Evolutionary conservation across 37 sponge, comb jelly and placozoan species (phyloP).

Genomic region (Haliclona indistincta): DNA sequence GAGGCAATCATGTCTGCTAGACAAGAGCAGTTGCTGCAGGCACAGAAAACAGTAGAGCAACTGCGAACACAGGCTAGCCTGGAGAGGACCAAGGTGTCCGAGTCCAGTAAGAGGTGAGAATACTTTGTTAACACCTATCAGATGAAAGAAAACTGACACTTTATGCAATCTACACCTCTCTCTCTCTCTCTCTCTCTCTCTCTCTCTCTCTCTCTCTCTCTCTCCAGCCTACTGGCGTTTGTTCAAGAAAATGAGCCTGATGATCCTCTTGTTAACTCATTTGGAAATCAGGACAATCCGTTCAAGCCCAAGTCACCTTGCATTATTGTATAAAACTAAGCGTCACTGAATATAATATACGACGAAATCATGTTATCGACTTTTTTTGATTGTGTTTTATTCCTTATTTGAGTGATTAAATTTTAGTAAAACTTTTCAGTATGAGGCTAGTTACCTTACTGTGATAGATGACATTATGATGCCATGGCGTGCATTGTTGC

Average conservation of each 20-base stretch:
- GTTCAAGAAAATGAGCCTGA: slow-evolving; percentile 39
- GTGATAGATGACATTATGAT: too few species aligned
- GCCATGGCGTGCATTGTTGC: too few species aligned
- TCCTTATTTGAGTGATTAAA: background rate
- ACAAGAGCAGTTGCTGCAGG: slow-evolving; percentile 36
- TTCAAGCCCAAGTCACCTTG: slow-evolving; percentile 67
- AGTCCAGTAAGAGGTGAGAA: slow-evolving; percentile 58
- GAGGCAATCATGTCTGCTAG: slow-evolving; percentile 11
- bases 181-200: background rate
- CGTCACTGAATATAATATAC: too few species aligned
- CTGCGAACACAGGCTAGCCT: slow-evolving; percentile 52
- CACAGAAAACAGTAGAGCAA: slow-evolving; percentile 48
- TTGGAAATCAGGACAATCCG: slow-evolving; percentile 43
- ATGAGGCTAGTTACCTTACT: too few species aligned
- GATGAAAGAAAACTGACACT: too few species aligned
- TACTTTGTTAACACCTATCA: background rate
- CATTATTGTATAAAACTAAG: slow-evolving; percentile 47
- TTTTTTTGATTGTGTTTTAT: background rate
- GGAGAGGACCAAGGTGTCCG: slow-evolving; percentile 69
- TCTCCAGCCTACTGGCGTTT: slow-evolving; percentile 42
- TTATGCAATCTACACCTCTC: background rate
- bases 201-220: background rate
- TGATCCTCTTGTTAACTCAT: slow-evolving; percentile 55
- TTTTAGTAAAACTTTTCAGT: too few species aligned
- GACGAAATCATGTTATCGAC: too few species aligned